phyloP scores from a whole-genome alignment of 92 coral and sea anemone genomes.

The Palythoa grandis region DNA sequence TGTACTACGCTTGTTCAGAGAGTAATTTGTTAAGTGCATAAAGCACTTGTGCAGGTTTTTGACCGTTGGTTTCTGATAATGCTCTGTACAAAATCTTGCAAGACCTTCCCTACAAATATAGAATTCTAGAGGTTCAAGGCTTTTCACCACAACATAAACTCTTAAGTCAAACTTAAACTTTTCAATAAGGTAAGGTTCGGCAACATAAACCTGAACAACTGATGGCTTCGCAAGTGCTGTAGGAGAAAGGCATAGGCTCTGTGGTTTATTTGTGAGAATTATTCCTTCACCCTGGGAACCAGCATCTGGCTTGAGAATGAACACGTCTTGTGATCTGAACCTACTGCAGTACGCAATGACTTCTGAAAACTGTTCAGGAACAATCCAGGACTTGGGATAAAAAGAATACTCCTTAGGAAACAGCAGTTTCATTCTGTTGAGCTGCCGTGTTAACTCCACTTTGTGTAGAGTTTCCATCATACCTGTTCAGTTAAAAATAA shows the following conservation, averaged over 20 bases:
- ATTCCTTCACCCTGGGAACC: constrained; percentile 94
- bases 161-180: constrained; percentile 84
- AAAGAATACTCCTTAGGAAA: constrained; percentile 79
- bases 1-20: constrained; percentile 78
- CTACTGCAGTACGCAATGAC: constrained; percentile 53
- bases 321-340: constrained; percentile 53
- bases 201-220: constrained; percentile 75
- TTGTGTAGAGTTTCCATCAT: constrained; percentile 82
- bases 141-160: constrained; percentile 79
- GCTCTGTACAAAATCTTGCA: constrained; percentile 86
- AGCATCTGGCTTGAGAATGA: constrained; percentile 80
- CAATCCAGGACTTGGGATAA: constrained; percentile 87
- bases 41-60: constrained; percentile 75
- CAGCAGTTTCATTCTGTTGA: constrained; percentile 77
- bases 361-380: constrained; percentile 83
- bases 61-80: constrained; percentile 69
- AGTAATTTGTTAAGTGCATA: constrained; percentile 90
- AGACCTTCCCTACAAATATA: constrained; percentile 89
- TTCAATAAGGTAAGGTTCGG: constrained; percentile 75
- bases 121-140: constrained; percentile 77
- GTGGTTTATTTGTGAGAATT: constrained; percentile 70
- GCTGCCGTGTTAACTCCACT: constrained; percentile 76
- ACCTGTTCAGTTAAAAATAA: constrained; percentile 46
- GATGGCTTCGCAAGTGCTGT: constrained; percentile 69
- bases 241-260: constrained; percentile 59